Percentiles rank a stretch among this genome's conserved stretches.
These are phyloP conservation scores for Thymallus thymallus DNA, from an alignment of 2,113 vertebrate species.

Conservation along the genomic window DNA sequence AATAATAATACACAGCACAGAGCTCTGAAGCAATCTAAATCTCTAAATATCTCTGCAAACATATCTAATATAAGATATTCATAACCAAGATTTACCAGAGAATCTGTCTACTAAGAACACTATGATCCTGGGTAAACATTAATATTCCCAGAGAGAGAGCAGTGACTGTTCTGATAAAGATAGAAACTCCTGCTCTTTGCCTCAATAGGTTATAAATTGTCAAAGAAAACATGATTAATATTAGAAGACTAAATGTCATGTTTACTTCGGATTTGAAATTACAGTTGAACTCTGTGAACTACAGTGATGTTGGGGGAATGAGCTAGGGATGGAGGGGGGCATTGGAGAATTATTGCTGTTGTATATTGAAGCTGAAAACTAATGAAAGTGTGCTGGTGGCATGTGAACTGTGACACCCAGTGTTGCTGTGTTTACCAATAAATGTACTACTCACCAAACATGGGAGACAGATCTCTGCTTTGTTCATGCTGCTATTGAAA, in stretches of 20 bases:
- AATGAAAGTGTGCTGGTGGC: too few species aligned
- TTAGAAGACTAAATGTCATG: constrained; percentile 1
- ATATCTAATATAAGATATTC: background rate
- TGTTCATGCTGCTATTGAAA: too few species aligned
- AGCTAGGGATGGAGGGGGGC: background rate
- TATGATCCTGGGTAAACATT: constrained; percentile 2
- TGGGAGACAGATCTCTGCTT: too few species aligned
- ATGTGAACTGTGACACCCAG: too few species aligned
- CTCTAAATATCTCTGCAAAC: background rate
- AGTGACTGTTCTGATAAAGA: background rate
- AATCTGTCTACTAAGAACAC: background rate
- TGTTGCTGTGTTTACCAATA: too few species aligned
- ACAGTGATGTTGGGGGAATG: background rate
- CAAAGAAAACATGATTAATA: constrained; percentile 1
- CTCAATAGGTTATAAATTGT: background rate
- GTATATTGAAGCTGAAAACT: too few species aligned
- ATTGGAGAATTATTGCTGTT: too few species aligned
- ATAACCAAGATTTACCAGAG: background rate
- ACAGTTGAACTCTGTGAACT: background rate
- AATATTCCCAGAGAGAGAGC: background rate
- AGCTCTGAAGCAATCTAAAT: background rate
- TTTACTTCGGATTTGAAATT: background rate
- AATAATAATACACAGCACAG: background rate
- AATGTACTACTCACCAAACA: too few species aligned
- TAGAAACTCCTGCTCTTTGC: background rate